A percentile compares a stretch with the other conserved stretches of the same genome.
These are phyloP conservation scores for Cylas formicarius DNA, from an alignment of 1,140 invertebrate genomes.

Conservation along the genomic window DNA sequence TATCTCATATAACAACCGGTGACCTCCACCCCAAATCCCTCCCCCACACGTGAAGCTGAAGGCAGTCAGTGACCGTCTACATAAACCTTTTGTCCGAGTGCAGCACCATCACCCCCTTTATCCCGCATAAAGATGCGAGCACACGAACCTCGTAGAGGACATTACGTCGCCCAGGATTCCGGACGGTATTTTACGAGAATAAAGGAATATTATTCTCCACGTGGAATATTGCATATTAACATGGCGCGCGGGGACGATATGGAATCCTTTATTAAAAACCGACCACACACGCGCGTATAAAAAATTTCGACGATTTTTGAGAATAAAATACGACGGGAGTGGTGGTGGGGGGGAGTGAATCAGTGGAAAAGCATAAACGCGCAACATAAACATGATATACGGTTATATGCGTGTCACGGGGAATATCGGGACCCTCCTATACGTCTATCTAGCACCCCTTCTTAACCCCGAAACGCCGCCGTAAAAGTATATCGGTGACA, in stretches of 20 bases:
- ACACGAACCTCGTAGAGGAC: conserved; percentile 13
- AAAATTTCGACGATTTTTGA: too few relatives aligned
- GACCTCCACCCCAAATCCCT: too few relatives aligned
- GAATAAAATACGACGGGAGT: too few relatives aligned
- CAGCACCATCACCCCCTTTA: conserved; percentile 18
- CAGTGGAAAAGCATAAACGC: conserved; percentile 25
- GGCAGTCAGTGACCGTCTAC: conserved; percentile 21
- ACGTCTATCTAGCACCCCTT: conserved; percentile 21
- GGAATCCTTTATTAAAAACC: too few relatives aligned
- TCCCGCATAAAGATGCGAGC: conserved; percentile 20
- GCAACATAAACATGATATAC: conserved; percentile 26
- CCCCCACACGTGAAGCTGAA: conserved; percentile 6
- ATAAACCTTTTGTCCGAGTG: conserved; percentile 36
- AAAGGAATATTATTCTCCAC: conserved; percentile 11
- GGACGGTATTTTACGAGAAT: too few relatives aligned
- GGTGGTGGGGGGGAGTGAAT: too few relatives aligned
- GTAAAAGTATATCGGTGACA: conserved; percentile 18
- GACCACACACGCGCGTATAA: not conserved
- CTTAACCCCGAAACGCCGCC: conserved; percentile 15
- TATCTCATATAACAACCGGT: too few relatives aligned
- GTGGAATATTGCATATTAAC: not conserved
- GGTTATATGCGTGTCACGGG: conserved; percentile 13
- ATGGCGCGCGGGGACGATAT: too few relatives aligned
- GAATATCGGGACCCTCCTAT: conserved; percentile 20
- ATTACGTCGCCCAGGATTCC: conserved; percentile 7